These are phyloP conservation scores for Beroe forskalii DNA, from an alignment of 37 sponge, comb jelly and placozoan genomes.

Conservation along the genomic window DNA sequence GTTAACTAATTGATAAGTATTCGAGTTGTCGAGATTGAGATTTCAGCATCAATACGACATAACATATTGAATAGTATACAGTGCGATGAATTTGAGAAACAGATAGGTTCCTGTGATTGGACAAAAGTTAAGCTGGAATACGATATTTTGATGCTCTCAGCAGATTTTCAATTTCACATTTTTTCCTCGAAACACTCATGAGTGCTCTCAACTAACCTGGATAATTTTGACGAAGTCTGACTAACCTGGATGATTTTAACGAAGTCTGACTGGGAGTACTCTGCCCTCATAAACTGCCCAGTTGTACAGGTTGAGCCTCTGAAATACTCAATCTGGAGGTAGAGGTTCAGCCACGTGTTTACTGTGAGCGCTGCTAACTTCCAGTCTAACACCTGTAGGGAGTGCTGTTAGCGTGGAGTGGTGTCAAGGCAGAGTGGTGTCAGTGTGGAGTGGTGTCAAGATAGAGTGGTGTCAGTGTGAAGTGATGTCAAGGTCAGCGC, in stretches of 20 bases:
- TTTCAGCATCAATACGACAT: too few species aligned
- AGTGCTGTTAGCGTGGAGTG: too few species aligned
- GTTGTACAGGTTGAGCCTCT: slow-evolving; percentile 19
- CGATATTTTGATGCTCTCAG: too few species aligned
- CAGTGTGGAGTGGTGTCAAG: neutral
- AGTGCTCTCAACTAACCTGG: too few species aligned
- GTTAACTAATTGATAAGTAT: too few species aligned
- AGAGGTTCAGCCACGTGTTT: slow-evolving; percentile 61
- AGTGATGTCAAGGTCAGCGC: slow-evolving; percentile 33
- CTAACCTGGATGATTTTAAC: slow-evolving; percentile 55
- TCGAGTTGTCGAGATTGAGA: too few species aligned
- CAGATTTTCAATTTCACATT: too few species aligned
- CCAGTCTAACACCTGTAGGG: slow-evolving; percentile 49
- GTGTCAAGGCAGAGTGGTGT: neutral
- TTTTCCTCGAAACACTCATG: too few species aligned
- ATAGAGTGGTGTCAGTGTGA: neutral
- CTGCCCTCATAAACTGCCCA: slow-evolving; percentile 2
- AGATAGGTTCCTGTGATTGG: too few species aligned
- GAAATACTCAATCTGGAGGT: slow-evolving; percentile 36
- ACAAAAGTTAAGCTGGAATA: too few species aligned
- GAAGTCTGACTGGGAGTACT: slow-evolving; percentile 59
- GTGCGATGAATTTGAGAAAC: too few species aligned
- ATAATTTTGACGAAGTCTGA: slow-evolving; percentile 30
- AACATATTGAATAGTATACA: too few species aligned
- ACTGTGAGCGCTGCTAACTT: slow-evolving; percentile 29